Evolutionary conservation across 2,113 vertebrate genomes (phyloP).

Genomic region (Chrysemys picta): DNA sequence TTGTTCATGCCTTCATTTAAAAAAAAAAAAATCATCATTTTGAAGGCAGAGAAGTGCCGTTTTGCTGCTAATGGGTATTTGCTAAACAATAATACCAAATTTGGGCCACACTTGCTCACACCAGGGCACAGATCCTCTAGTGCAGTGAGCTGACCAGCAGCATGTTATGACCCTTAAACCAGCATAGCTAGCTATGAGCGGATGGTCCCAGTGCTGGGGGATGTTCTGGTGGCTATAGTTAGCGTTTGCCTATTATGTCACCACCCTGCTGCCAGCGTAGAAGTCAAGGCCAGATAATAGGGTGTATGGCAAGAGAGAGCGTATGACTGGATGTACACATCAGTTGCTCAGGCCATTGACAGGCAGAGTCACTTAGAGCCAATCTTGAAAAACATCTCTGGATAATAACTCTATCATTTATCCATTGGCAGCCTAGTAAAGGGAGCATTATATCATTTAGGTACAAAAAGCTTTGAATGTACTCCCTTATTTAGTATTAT

Average conservation of each 20-base stretch:
- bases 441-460: neutral
- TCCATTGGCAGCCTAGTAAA: neutral
- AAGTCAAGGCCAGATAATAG: neutral
- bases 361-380: neutral
- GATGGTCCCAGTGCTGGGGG: neutral
- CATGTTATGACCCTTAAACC: neutral
- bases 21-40: no score
- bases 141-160: neutral
- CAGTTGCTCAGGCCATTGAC: neutral
- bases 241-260: neutral
- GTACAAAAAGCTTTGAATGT: neutral
- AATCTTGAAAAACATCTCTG: neutral
- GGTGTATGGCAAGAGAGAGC: neutral
- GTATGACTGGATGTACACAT: neutral
- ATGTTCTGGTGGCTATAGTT: neutral
- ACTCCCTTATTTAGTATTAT: neutral
- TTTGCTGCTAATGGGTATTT: neutral
- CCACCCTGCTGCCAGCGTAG: neutral
- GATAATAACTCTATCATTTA: neutral
- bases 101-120: neutral
- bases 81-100: neutral
- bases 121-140: neutral
- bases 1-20: neutral
- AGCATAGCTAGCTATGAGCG: rapidly evolving
- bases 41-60: neutral